A percentile compares a stretch with the other conserved stretches of the same genome.
Conservation (phyloP, 2,888 invertebrate genomes). For the Aporophyla lueneburgensis region DNA sequence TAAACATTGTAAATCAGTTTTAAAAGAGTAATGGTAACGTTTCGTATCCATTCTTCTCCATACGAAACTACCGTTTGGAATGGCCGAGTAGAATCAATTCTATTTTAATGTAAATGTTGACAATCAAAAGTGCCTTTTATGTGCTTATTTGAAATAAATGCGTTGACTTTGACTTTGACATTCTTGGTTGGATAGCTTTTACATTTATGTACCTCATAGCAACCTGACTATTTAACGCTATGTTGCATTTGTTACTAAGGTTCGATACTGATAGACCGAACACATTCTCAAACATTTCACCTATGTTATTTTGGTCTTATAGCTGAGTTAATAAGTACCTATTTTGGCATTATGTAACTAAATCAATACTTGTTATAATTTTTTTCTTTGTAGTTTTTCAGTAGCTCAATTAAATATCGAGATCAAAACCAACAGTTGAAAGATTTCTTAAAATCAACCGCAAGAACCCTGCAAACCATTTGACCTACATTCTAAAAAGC, state of each 20-base stretch:
- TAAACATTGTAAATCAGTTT: too few relatives aligned
- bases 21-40: too few relatives aligned
- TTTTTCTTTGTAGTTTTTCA: background rate
- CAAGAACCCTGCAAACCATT: conserved; percentile 13
- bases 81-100: too few relatives aligned
- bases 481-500: conserved; percentile 36
- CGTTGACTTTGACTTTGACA: too few relatives aligned
- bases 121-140: too few relatives aligned
- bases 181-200: too few relatives aligned
- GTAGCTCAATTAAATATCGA: conserved; percentile 26
- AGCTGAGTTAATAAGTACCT: background rate
- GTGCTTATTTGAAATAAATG: too few relatives aligned
- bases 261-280: background rate
- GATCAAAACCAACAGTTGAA: conserved; percentile 14
- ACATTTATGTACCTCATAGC: too few relatives aligned
- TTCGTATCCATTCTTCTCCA: too few relatives aligned
- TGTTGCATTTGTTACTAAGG: background rate
- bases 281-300: background rate
- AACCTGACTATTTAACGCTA: background rate
- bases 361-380: background rate
- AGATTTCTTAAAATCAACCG: conserved; percentile 29
- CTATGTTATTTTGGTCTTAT: background rate
- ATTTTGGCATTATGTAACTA: too few relatives aligned
- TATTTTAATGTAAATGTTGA: too few relatives aligned
- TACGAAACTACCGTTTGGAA: too few relatives aligned